Evolutionary conservation across 2,113 vertebrate species (phyloP).

Genomic region (Cynocephalus volans): DNA sequence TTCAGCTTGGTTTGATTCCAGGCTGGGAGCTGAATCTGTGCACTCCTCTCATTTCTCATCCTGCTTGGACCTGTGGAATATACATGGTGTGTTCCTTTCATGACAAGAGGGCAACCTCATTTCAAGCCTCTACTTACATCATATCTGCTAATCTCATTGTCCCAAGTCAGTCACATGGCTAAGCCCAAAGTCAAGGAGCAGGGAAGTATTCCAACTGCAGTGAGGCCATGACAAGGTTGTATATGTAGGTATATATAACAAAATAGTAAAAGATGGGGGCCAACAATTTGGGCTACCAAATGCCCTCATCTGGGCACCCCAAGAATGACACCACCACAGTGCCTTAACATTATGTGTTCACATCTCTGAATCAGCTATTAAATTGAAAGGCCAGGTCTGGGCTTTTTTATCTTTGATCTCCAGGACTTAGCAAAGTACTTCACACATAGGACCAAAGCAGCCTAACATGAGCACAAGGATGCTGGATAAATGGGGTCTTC

Average conservation of each 20-base stretch:
- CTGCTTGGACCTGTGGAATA: neutral
- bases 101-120: neutral
- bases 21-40: neutral
- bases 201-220: neutral
- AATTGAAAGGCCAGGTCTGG: constrained; percentile 14
- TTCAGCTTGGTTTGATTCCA: constrained; percentile 36
- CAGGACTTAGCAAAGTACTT: constrained; percentile 5
- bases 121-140: constrained; percentile 22
- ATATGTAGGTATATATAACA: neutral
- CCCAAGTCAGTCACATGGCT: neutral
- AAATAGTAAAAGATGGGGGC: neutral
- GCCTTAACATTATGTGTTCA: neutral
- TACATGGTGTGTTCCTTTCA: neutral
- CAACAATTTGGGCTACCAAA: neutral
- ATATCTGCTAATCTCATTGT: neutral
- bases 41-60: neutral
- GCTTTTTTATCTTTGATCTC: constrained; percentile 36
- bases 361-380: constrained; percentile 43
- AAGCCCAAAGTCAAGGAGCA: constrained; percentile 9
- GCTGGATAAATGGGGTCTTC: constrained; percentile 40
- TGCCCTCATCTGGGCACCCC: neutral
- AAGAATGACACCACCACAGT: neutral
- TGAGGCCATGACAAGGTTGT: neutral
- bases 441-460: constrained; percentile 28
- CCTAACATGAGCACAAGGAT: neutral